A percentile compares a stretch with the other conserved stretches of the same genome.
These are phyloP conservation scores for Vultur gryphus DNA, from an alignment of 2,797 vertebrate species.

Conservation along the genomic window DNA sequence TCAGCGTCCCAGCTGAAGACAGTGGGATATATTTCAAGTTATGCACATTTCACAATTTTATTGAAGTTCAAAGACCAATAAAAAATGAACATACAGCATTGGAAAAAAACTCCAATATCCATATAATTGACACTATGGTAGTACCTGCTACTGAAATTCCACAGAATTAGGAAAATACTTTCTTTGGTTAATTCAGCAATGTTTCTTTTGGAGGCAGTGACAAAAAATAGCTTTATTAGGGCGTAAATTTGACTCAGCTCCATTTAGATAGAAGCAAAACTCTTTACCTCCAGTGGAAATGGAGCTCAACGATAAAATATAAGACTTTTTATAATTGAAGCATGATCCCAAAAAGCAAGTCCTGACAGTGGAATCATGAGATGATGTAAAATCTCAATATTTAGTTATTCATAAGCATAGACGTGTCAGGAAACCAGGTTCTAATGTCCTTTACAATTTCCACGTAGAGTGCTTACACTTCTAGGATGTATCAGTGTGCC, in stretches of 20 bases:
- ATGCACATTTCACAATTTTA: background rate
- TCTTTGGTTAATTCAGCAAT: background rate
- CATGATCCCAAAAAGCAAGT: background rate
- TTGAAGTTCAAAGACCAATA: background rate
- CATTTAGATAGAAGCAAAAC: background rate
- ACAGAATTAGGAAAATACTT: background rate
- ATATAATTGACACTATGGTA: background rate
- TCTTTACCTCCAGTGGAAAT: background rate
- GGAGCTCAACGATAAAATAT: background rate
- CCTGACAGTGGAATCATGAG: background rate
- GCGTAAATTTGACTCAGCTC: background rate
- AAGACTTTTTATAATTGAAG: background rate
- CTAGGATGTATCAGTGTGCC: background rate
- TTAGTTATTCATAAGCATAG: background rate
- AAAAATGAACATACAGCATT: background rate
- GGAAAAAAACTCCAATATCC: background rate
- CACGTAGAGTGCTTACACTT: rapidly evolving
- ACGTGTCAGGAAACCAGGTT: background rate
- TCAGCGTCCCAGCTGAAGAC: background rate
- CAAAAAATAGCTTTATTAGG: background rate
- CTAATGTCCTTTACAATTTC: background rate
- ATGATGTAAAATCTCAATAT: background rate
- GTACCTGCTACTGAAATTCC: background rate
- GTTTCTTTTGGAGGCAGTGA: background rate
- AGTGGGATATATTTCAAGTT: background rate